These are phyloP conservation scores for Caenorhabditis sulstoni DNA, from an alignment of 2,888 invertebrate genomes.

Conservation along the genomic window DNA sequence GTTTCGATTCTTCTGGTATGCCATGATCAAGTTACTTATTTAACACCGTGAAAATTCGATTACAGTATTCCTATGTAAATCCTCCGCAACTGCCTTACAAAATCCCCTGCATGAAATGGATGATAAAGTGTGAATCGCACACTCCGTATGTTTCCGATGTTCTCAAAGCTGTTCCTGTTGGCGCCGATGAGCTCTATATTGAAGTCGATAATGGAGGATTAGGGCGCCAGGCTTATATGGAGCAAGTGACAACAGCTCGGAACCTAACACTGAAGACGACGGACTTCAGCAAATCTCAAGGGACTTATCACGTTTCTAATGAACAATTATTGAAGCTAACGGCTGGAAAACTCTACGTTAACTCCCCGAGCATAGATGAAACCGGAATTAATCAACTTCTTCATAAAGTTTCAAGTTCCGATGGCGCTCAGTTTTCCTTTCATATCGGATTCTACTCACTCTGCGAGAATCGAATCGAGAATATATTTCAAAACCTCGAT, in stretches of 20 bases:
- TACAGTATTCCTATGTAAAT: background rate
- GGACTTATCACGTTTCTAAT: background rate
- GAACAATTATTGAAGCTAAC: background rate
- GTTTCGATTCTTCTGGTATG: too few species aligned
- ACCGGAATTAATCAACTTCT: too few species aligned
- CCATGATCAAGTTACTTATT: too few species aligned
- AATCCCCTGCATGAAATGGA: constrained; percentile 19
- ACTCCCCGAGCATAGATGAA: background rate
- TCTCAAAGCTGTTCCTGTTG: constrained; percentile 1
- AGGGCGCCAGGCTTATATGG: background rate
- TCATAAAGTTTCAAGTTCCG: too few species aligned
- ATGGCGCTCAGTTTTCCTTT: too few species aligned
- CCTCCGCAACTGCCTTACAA: background rate
- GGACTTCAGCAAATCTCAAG: background rate
- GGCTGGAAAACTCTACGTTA: background rate
- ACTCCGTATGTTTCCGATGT: constrained; percentile 16
- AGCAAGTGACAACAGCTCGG: constrained; percentile 12
- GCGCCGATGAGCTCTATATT: constrained; percentile 12
- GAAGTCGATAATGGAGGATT: constrained; percentile 16
- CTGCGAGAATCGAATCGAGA: too few species aligned
- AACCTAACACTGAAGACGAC: background rate
- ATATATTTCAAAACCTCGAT: too few species aligned
- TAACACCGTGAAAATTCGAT: too few species aligned
- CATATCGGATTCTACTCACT: too few species aligned
- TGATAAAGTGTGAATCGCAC: constrained; percentile 34